A percentile compares a stretch with the other conserved stretches of the same genome.
phyloP scores from a whole-genome alignment of 2,888 invertebrate species.

The Tolmerus cingulatus region DNA sequence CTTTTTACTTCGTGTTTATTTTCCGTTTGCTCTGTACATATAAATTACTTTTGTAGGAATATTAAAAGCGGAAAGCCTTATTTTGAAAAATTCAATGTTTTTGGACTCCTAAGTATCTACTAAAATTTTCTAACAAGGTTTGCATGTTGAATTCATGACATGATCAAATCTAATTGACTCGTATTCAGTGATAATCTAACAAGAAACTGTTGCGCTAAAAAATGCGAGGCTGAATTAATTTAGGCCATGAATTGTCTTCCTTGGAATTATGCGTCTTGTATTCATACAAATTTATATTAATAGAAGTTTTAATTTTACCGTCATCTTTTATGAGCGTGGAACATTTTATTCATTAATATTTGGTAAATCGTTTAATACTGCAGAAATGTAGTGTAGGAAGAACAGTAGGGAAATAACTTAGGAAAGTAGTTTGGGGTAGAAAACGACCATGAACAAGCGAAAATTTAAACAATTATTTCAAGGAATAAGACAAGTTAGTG shows the following conservation, averaged over 20 bases:
- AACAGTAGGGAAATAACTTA: neutral
- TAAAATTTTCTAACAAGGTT: no score
- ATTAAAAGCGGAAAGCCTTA: constrained; percentile 22
- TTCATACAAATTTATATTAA: no score
- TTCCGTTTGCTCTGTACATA: neutral
- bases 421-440: neutral
- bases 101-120: neutral
- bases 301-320: no score
- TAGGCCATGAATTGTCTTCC: no score
- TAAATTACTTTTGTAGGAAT: constrained; percentile 35
- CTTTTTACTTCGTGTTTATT: neutral
- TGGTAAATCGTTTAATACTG: neutral
- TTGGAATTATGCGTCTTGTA: no score
- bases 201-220: no score
- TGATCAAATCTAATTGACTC: no score
- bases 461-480: neutral
- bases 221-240: no score
- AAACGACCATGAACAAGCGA: neutral
- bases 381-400: neutral
- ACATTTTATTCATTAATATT: no score
- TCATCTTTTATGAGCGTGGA: no score
- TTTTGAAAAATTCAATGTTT: neutral
- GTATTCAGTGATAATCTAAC: no score
- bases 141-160: no score
- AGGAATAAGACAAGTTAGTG: neutral